Evolutionary conservation across 1,140 invertebrate species (phyloP).

Genomic region (Trichonephila clavata): DNA sequence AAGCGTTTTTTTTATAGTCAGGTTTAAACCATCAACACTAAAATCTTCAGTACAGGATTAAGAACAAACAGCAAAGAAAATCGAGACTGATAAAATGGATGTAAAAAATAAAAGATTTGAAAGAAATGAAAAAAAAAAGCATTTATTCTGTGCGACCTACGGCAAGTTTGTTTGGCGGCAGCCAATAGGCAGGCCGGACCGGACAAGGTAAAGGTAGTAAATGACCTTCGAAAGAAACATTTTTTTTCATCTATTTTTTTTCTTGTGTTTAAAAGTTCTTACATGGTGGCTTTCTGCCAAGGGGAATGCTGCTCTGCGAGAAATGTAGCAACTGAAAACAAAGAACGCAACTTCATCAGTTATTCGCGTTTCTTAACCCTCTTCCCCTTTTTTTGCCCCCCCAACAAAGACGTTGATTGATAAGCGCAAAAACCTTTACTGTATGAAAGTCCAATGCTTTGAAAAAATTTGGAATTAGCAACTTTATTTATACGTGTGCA

Average conservation of each 20-base stretch:
- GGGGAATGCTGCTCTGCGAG: constrained; percentile 39
- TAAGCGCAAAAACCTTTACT: not conserved
- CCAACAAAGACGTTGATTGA: not conserved
- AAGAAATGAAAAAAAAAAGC: not conserved
- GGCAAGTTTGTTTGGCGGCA: constrained; percentile 29
- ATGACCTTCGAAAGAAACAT: constrained; percentile 53
- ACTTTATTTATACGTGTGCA: not conserved
- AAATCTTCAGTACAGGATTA: not conserved
- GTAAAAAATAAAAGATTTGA: not conserved
- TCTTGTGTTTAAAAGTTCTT: constrained; percentile 37
- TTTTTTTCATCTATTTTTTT: constrained; percentile 15
- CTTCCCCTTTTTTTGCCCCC: not conserved
- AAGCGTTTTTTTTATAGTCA: not conserved
- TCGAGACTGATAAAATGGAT: constrained; percentile 2
- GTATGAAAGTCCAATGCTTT: not conserved
- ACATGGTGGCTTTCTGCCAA: constrained; percentile 26
- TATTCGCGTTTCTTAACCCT: not conserved
- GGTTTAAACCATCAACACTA: too few species aligned
- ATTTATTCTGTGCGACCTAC: constrained; percentile 27
- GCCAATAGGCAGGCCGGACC: constrained; percentile 22
- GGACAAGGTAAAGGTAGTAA: constrained; percentile 58
- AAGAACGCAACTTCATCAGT: constrained; percentile 10
- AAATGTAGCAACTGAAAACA: constrained; percentile 37
- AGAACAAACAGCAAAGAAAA: constrained; percentile 32
- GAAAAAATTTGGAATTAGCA: not conserved